Percentiles rank a stretch among this genome's conserved stretches.
phyloP scores from a whole-genome alignment of 1,140 invertebrate genomes.

The Colletes latitarsis region DNA sequence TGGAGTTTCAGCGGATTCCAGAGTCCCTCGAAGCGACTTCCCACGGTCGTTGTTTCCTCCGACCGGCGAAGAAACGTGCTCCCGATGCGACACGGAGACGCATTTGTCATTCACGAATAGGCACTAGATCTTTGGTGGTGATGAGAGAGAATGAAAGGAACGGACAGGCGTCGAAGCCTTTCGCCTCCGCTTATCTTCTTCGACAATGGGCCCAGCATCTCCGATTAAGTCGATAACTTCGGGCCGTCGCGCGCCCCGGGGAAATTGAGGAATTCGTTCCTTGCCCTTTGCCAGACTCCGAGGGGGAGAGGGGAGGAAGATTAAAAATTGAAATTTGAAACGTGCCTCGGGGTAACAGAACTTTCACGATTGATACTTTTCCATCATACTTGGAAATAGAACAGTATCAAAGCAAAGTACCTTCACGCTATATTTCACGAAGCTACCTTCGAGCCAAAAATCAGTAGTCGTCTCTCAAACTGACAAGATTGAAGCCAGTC shows the following conservation, averaged over 20 bases:
- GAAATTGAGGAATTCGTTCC: constrained; percentile 32
- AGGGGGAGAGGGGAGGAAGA: too few relatives aligned
- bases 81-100: constrained; percentile 47
- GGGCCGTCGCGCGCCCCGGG: constrained; percentile 45
- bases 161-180: constrained; percentile 58
- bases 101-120: constrained; percentile 71
- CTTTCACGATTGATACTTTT: too few relatives aligned
- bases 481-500: too few relatives aligned
- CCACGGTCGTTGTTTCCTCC: constrained; percentile 28
- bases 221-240: constrained; percentile 53
- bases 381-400: too few relatives aligned
- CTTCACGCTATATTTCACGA: too few relatives aligned
- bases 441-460: too few relatives aligned
- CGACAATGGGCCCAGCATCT: constrained; percentile 64
- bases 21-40: background rate
- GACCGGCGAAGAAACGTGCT: constrained; percentile 38
- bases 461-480: too few relatives aligned
- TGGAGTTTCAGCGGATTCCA: background rate
- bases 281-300: background rate
- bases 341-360: too few relatives aligned
- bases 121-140: constrained; percentile 67
- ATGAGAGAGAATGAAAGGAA: constrained; percentile 47
- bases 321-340: too few relatives aligned
- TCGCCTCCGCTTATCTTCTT: constrained; percentile 63
- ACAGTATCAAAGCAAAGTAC: too few relatives aligned